Conservation (phyloP, 2,113 vertebrate genomes). For the Cyphomyrus discorhynchus region DNA sequence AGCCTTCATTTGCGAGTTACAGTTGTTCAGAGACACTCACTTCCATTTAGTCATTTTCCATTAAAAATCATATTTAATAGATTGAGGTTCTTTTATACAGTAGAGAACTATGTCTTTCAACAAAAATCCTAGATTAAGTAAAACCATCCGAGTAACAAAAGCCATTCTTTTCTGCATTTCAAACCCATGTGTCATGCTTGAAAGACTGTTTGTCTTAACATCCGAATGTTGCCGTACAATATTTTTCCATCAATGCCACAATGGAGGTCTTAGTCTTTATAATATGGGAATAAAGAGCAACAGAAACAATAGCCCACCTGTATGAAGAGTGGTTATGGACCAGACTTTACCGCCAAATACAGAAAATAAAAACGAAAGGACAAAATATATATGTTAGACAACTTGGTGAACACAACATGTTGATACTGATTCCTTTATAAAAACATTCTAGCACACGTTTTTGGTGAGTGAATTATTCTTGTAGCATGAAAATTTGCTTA, state of each 20-base stretch:
- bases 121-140: not conserved
- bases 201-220: not conserved
- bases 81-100: not conserved
- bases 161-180: not conserved
- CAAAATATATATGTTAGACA: not conserved
- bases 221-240: not conserved
- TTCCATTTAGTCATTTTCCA: constrained; percentile 1
- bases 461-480: not conserved
- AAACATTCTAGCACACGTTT: not conserved
- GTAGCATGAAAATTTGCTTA: not conserved
- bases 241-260: not conserved
- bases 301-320: not conserved
- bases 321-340: not conserved
- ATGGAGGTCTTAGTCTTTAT: not conserved
- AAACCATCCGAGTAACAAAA: not conserved
- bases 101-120: not conserved
- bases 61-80: not conserved
- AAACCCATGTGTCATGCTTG: not conserved
- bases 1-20: constrained; percentile 19
- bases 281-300: not conserved
- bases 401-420: not conserved
- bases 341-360: not conserved
- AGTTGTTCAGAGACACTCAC: constrained; percentile 7
- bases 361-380: not conserved
- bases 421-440: not conserved